Evolutionary conservation across 2,888 invertebrate genomes (phyloP).

Genomic region (Lasioglossum pauxillum): DNA sequence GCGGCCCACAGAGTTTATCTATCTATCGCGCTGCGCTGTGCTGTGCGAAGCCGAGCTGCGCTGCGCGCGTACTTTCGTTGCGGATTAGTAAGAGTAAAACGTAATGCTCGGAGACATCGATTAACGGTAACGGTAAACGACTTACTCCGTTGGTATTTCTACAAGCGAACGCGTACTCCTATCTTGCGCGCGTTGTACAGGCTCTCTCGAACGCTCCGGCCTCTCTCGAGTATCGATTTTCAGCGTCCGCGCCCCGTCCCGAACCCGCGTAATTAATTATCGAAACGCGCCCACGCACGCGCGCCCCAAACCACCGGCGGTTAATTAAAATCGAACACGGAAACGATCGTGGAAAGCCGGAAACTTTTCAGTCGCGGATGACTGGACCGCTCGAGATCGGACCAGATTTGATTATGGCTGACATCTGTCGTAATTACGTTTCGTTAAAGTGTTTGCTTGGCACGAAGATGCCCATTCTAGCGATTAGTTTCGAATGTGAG

Average conservation of each 20-base stretch:
- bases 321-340: slow-evolving; percentile 64
- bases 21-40: slow-evolving; percentile 30
- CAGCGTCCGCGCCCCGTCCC: slow-evolving; percentile 39
- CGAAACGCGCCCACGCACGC: slow-evolving; percentile 37
- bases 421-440: not conserved
- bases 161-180: slow-evolving; percentile 6
- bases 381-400: not conserved
- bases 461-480: not conserved
- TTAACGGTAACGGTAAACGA: slow-evolving; percentile 78
- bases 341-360: slow-evolving; percentile 38
- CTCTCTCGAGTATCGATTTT: slow-evolving; percentile 54
- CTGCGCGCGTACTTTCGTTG: slow-evolving; percentile 65
- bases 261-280: slow-evolving; percentile 61
- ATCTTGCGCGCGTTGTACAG: not conserved
- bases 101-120: slow-evolving; percentile 77
- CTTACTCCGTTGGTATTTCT: slow-evolving; percentile 71
- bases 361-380: not conserved
- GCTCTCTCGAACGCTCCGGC: not conserved
- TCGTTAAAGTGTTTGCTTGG: not conserved
- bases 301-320: slow-evolving; percentile 9
- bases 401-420: not conserved
- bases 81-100: slow-evolving; percentile 78
- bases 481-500: not conserved
- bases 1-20: slow-evolving; percentile 64
- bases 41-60: not conserved